These are phyloP conservation scores for Poecilia wingei DNA, from an alignment of 2,797 vertebrate genomes.

Conservation along the genomic window DNA sequence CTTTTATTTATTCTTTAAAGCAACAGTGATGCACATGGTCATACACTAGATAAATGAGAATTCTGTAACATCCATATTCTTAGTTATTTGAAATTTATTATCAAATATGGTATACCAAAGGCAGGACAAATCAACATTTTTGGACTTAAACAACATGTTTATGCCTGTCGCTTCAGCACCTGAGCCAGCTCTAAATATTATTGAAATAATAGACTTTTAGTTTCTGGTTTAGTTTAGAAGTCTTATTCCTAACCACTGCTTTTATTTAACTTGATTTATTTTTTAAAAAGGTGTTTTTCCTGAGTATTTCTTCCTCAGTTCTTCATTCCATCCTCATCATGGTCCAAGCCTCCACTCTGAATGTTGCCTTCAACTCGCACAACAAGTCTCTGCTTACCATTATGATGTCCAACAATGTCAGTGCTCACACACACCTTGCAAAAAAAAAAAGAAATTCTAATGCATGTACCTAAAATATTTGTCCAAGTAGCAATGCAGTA, in stretches of 20 bases:
- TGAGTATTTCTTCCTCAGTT: conserved; percentile 82
- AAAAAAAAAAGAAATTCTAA: not conserved
- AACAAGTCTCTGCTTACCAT: conserved; percentile 98
- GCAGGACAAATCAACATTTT: not conserved
- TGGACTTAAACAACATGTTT: too few relatives aligned
- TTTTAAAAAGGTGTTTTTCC: conserved; percentile 55
- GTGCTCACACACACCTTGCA: conserved; percentile 55
- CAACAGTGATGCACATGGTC: not conserved
- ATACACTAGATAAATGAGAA: not conserved
- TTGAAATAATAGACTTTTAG: not conserved
- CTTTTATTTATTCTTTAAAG: not conserved
- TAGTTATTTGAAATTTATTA: not conserved
- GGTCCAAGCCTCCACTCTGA: conserved; percentile 97
- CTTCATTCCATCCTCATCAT: conserved; percentile 96
- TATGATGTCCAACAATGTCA: conserved; percentile 99
- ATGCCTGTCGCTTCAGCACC: not conserved
- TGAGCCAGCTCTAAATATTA: not conserved
- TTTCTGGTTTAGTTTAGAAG: not conserved
- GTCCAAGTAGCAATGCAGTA: not conserved
- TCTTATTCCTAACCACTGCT: not conserved
- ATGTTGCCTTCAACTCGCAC: conserved; percentile 98
- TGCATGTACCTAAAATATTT: not conserved
- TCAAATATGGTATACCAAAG: not conserved
- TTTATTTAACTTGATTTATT: not conserved
- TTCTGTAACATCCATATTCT: not conserved